Percentiles rank a stretch among this genome's conserved stretches.
phyloP scores from a whole-genome alignment of 2,797 vertebrate species.

The Diplodus sargus region DNA sequence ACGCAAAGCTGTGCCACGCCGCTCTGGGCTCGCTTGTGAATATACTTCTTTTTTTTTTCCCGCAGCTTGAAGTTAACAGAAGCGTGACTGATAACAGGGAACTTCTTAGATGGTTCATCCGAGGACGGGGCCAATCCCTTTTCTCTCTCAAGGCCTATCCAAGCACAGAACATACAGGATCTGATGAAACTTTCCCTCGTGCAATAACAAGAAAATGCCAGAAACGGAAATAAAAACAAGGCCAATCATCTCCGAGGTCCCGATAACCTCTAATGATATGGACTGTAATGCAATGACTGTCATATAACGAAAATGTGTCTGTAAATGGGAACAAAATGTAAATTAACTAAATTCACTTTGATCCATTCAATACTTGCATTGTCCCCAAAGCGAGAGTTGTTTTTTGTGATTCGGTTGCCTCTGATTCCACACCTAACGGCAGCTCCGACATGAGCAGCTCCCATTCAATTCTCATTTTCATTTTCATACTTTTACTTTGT shows the following conservation, averaged over 20 bases:
- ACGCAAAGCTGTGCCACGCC: constrained; percentile 32
- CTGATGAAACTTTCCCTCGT: constrained; percentile 44
- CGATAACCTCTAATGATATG: constrained; percentile 21
- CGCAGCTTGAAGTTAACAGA: constrained; percentile 54
- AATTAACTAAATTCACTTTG: constrained; percentile 35
- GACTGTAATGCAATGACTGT: constrained; percentile 27
- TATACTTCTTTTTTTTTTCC: constrained; percentile 36
- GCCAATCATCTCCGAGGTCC: constrained; percentile 21
- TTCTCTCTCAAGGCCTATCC: constrained; percentile 37
- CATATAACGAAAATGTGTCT: constrained; percentile 18
- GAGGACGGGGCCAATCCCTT: constrained; percentile 45
- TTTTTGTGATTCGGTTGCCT: constrained; percentile 25
- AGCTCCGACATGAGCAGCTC: neutral
- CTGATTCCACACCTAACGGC: constrained; percentile 7
- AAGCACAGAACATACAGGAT: constrained; percentile 41
- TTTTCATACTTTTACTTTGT: too few species aligned
- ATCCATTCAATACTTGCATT: constrained; percentile 36
- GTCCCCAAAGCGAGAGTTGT: constrained; percentile 32
- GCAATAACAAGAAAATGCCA: constrained; percentile 47
- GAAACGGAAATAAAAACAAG: constrained; percentile 40
- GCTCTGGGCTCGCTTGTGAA: constrained; percentile 60
- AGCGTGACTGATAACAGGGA: constrained; percentile 65
- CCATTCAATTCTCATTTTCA: neutral
- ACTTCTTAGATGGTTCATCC: constrained; percentile 59
- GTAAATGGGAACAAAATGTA: constrained; percentile 30